Base-by-base conservation (phyloP, 2,888 invertebrate species). In the Tinea pellionella region DNA sequence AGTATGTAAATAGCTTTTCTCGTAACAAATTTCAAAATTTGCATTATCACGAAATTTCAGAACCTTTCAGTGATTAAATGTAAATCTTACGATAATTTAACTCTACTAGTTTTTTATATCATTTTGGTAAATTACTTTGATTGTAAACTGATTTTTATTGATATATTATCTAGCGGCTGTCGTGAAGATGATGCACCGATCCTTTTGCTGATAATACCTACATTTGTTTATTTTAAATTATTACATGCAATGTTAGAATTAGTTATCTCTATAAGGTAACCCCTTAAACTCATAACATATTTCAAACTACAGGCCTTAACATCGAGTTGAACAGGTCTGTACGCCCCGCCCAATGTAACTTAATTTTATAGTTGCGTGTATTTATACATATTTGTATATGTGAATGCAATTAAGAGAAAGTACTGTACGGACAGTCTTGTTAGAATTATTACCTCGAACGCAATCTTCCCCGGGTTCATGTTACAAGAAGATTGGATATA, bases 321-420 rank as follows among this genome's bases (percentile, higher is more conserved):
- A 8, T 15, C 15, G 47, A 47, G 15, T 16, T 16, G 47, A 37
- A 37, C 37, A 53, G 24, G 24, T 53, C 24, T 24, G 7, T 53
- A 53, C 12, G 30, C 57, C 57, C 47, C 61, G 61, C 61, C 61
- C 24, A 32, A 67, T 67, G 67, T 65, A 70, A 66, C 66, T 71
- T 73, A 70, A 74, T 75, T 77, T 67, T 65, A 73, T 70, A 65
- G 59, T 61, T 37, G 61, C 67, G 61, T 65, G 64, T 65, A 67
- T 67, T 66, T 69, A 63, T 72, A 72, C 69, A 71, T 72, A 73
- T 72, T 66, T 69, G 69, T 73, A 70, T 69, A 68, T 67, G 70
- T 69, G 71, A 71, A 72, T 71, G 77, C 70, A 76, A 80, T 78
- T 79, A 80, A 72, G 77, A 71, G 74, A 74, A 77, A 72, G 74